Evolutionary conservation across 2,113 vertebrate genomes (phyloP), one percentile per base, ranked within the genome.

Genomic region (Nothobranchius kuhntae): DNA sequence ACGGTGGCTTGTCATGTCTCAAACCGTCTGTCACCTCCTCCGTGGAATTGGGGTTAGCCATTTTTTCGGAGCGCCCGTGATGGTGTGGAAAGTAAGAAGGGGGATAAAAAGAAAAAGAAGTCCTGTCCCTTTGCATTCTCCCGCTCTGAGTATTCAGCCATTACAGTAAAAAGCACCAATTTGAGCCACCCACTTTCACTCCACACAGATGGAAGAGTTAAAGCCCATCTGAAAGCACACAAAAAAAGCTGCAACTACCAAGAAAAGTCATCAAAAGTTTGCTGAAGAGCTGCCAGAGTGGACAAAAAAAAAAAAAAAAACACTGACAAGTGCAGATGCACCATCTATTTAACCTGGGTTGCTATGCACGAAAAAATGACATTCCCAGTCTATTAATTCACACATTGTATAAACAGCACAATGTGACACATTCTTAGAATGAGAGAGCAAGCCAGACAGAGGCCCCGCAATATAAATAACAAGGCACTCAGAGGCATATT

Each of bases 401-500:
- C 92, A 95, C 95, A 92, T 94, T 95, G 95, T 95, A 95, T 96
- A 97, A 96, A 98, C 95, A 96, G 94, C 95, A 96, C 95, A 96
- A 96, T 95, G 90, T 95, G 95, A 95, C 95, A 95, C 97, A 97
- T 98, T 97, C 95, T 94, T 95, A 95, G 94, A 95, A 95, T 93
- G 95, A 93, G 83, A 77, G 77, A 54, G 74, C 46, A 11, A 74
- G 75, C 40, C 61, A 75, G 77, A 81, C 78, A 53, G 78, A 61
- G 83, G 68, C 75, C 83, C 71, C 46, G 67, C 85, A 89, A 95
- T 95, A 96, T 96, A 98, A 98, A 98, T 98, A 98, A 97, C 95
- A 96, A 96, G 96, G 95, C 96, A 96, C 95, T 99, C 96, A 97
- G 94, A 95, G 94, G 95, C 95, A 98, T 96, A 97, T 98, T 96